Percentiles rank a stretch among this genome's conserved stretches.
phyloP scores from a whole-genome alignment of 2,113 vertebrate species.

The Hipposideros armiger region DNA sequence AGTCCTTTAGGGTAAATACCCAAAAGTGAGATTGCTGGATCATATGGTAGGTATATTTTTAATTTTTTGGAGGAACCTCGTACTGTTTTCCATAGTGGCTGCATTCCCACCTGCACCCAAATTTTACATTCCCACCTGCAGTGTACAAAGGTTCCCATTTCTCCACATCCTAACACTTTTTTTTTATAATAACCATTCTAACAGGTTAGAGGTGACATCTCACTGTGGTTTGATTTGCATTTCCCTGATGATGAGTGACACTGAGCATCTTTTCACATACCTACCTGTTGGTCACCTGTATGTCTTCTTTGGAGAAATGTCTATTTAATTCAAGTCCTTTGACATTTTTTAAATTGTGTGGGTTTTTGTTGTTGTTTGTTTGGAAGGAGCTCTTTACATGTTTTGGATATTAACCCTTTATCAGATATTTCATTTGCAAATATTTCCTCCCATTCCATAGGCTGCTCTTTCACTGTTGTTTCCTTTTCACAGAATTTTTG shows the following conservation, averaged over 20 bases:
- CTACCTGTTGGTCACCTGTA: no score
- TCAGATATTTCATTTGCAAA: no score
- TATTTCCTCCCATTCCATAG: no score
- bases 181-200: not conserved
- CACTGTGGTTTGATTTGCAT: not conserved
- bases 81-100: not conserved
- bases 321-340: no score
- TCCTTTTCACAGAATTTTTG: not conserved
- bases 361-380: no score
- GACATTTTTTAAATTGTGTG: no score
- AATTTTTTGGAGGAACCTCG: not conserved
- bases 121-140: not conserved
- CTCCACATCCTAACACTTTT: not conserved
- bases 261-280: not conserved
- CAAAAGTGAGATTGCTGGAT: not conserved
- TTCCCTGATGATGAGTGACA: not conserved
- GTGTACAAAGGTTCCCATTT: not conserved
- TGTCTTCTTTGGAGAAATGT: no score
- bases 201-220: not conserved
- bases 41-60: not conserved
- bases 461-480: no score
- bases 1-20: no score
- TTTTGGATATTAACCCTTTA: not conserved
- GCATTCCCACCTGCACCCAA: not conserved
- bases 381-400: not conserved